Evolutionary conservation across 1,140 invertebrate genomes (phyloP), one percentile per base, ranked within the genome.

Genomic region (Tetragonula clypearis): DNA sequence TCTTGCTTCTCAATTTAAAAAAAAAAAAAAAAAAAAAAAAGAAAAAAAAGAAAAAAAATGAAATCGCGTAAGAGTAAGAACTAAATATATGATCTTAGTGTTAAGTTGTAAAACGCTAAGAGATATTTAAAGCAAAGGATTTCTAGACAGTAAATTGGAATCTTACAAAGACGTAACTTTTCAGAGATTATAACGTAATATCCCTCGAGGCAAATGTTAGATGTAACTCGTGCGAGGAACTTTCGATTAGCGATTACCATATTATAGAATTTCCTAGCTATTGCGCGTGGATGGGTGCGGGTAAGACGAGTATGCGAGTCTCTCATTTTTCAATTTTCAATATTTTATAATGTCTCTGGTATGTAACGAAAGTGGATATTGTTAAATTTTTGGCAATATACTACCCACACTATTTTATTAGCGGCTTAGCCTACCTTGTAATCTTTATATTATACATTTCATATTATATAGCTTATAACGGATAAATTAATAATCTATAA

Each of bases 381-480:
- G 79, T 90, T 82, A 83, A 89, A 86, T 69, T 91, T 90, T 82
- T 73, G 85, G 88, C 76, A 60, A 88, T 78, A 73, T 90, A 87
- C 74, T 87, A 89, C 56, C 55, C 87, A 85, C 87, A 91, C 68
- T 87, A 88, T 83, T 86, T 86, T 91, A 91, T 74, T 88, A 89
- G 86, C 87, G 83, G 88, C 90, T 93, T 91, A 92, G 91, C 80
- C 80, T 92, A 92, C 79, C 86, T 91, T 89, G 69, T 92, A 91
- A 89, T 81, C 89, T 92, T 92, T 93, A 93, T 93, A 93, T 92
- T 85, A 89, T 92, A 92, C 79, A 88, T 91, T 92, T 93, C 89
- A 85, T 86, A 90, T 92, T 91, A 92, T 93, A 93, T 93, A 93
- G 92, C 93, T 93, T 94, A 90, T 84, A 84, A 91, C 62, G 60